These are phyloP conservation scores for Pandemis cinnamomeana DNA, from an alignment of 2,888 invertebrate genomes.

Conservation along the genomic window DNA sequence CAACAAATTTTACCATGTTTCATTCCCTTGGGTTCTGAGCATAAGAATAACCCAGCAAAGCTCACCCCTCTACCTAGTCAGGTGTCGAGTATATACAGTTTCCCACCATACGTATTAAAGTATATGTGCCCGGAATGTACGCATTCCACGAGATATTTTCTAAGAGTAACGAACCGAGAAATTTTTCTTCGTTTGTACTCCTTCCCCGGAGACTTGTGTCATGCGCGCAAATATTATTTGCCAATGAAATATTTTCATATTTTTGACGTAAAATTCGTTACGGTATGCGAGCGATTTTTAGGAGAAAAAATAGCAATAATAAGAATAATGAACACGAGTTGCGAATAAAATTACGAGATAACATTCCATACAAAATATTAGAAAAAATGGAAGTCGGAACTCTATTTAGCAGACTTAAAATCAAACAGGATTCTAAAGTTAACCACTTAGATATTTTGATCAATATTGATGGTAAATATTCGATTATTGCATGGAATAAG, in stretches of 20 bases:
- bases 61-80: neutral
- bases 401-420: no score
- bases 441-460: no score
- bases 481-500: no score
- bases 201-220: conserved; percentile 44
- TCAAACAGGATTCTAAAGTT: no score
- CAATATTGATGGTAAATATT: no score
- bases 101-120: conserved; percentile 11
- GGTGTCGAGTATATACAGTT: conserved; percentile 5
- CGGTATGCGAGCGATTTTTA: no score
- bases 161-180: conserved; percentile 48
- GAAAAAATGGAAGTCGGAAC: no score
- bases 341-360: no score
- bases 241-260: conserved; percentile 21
- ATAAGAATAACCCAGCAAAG: neutral
- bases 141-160: conserved; percentile 38
- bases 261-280: neutral
- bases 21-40: neutral
- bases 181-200: conserved; percentile 44
- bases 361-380: no score
- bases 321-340: no score
- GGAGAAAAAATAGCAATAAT: no score
- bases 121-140: conserved; percentile 20
- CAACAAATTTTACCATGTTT: neutral
- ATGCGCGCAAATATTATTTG: conserved; percentile 46